A percentile compares a stretch with the other conserved stretches of the same genome.
These are phyloP conservation scores for Aproaerema taeniolella DNA, from an alignment of 2,888 invertebrate species.

Conservation along the genomic window DNA sequence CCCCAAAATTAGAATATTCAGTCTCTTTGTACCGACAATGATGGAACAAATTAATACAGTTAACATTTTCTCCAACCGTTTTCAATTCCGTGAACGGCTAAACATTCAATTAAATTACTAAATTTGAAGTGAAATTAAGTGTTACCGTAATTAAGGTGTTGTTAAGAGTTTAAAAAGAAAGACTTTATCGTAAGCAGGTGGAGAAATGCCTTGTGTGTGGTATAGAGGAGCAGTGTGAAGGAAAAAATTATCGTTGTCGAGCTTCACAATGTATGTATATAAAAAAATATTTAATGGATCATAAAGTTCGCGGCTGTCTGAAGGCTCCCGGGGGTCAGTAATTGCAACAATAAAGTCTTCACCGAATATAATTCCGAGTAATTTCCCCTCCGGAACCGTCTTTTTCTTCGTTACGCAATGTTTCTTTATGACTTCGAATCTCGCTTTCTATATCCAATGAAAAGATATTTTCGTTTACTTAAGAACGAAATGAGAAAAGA, in stretches of 20 bases:
- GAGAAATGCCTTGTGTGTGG: neutral
- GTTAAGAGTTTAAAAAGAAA: constrained; percentile 8
- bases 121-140: constrained; percentile 22
- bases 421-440: constrained; percentile 12
- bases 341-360: constrained; percentile 9
- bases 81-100: constrained; percentile 21
- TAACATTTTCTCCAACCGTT: constrained; percentile 23
- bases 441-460: constrained; percentile 5
- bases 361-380: constrained; percentile 7
- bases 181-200: neutral
- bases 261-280: constrained; percentile 26
- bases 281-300: constrained; percentile 21
- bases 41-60: constrained; percentile 31
- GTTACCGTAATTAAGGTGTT: constrained; percentile 20
- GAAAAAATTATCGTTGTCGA: constrained; percentile 18
- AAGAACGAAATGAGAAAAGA: constrained; percentile 20
- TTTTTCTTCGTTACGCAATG: constrained; percentile 7
- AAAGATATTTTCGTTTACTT: constrained; percentile 7
- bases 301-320: constrained; percentile 16
- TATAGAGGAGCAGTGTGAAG: neutral
- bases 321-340: constrained; percentile 7
- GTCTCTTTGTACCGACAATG: constrained; percentile 28
- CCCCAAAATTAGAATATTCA: constrained; percentile 25
- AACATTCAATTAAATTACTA: constrained; percentile 27
- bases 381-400: constrained; percentile 3